A percentile compares a stretch with the other conserved stretches of the same genome.
These are phyloP conservation scores for Nesidiocoris tenuis DNA, from an alignment of 2,888 invertebrate genomes.

Conservation along the genomic window DNA sequence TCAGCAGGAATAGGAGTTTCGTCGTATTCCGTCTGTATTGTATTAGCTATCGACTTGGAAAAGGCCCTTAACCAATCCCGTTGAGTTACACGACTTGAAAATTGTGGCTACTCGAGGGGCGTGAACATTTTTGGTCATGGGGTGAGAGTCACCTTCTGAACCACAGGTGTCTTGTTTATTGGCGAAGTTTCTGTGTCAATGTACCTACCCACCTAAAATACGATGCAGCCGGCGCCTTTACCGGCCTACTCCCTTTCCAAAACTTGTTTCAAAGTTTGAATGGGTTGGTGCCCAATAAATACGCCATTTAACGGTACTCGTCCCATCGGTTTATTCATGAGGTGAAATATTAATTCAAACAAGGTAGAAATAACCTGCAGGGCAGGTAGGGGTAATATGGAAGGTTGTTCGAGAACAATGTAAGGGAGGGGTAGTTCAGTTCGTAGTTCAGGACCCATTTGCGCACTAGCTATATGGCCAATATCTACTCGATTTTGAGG, in stretches of 20 bases:
- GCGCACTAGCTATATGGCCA: no score
- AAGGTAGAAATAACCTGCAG: no score
- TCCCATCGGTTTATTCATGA: constrained; percentile 21
- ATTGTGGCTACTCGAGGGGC: not conserved
- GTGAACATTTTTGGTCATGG: constrained; percentile 39
- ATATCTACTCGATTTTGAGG: no score
- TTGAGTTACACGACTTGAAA: not conserved
- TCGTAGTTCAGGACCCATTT: no score
- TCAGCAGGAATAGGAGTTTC: no score
- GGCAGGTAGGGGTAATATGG: no score
- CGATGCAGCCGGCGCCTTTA: constrained; percentile 4
- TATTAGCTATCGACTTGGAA: no score
- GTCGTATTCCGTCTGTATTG: no score
- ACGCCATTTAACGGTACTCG: constrained; percentile 21
- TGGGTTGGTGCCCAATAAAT: constrained; percentile 40
- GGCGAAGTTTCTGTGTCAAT: constrained; percentile 36
- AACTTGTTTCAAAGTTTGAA: constrained; percentile 27
- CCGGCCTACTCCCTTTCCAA: constrained; percentile 1
- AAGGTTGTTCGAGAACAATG: no score
- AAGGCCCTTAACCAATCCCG: no score
- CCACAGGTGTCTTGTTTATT: constrained; percentile 42
- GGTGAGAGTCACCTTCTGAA: constrained; percentile 23
- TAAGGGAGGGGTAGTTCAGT: no score
- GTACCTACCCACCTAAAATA: constrained; percentile 30
- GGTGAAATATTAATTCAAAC: no score